phyloP scores from a whole-genome alignment of 2,797 vertebrate genomes.

The Sebastes hubbsi region DNA sequence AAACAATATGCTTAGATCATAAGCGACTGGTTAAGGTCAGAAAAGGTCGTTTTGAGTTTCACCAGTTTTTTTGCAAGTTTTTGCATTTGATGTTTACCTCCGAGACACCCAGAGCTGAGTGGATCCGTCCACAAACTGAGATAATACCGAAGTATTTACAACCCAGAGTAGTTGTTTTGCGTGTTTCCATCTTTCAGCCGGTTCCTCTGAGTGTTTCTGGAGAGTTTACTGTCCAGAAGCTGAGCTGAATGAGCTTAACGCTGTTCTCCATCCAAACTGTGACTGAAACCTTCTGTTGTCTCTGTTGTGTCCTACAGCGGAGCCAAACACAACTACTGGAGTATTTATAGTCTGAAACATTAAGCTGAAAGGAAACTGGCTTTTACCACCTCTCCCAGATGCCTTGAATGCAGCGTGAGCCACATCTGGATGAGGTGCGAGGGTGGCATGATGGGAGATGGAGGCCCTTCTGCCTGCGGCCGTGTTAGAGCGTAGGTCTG shows the following conservation, averaged over 20 bases:
- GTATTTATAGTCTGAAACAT: slow-evolving; percentile 17
- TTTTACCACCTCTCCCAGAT: slow-evolving; percentile 26
- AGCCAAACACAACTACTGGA: background rate
- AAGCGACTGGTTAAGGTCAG: too few relatives aligned
- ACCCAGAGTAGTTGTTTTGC: too few relatives aligned
- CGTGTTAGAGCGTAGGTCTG: slow-evolving; percentile 35
- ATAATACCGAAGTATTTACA: too few relatives aligned
- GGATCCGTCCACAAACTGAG: too few relatives aligned
- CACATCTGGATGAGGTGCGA: slow-evolving; percentile 51
- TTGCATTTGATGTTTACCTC: too few relatives aligned
- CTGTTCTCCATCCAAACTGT: background rate
- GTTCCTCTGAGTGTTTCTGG: background rate
- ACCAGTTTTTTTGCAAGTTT: too few relatives aligned
- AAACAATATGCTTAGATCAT: accelerated
- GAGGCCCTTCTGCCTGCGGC: slow-evolving; percentile 57
- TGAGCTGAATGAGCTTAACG: background rate
- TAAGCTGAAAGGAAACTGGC: slow-evolving; percentile 22
- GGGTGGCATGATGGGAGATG: slow-evolving; percentile 59
- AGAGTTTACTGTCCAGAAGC: background rate
- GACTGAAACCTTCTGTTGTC: background rate
- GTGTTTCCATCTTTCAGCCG: background rate
- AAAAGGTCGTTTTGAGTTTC: too few relatives aligned
- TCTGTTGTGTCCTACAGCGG: background rate
- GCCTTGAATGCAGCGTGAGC: slow-evolving; percentile 51
- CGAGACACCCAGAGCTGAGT: too few relatives aligned